A percentile compares a stretch with the other conserved stretches of the same genome.
phyloP scores from a whole-genome alignment of 2,888 invertebrate species.

The Synanthedon myopaeformis region DNA sequence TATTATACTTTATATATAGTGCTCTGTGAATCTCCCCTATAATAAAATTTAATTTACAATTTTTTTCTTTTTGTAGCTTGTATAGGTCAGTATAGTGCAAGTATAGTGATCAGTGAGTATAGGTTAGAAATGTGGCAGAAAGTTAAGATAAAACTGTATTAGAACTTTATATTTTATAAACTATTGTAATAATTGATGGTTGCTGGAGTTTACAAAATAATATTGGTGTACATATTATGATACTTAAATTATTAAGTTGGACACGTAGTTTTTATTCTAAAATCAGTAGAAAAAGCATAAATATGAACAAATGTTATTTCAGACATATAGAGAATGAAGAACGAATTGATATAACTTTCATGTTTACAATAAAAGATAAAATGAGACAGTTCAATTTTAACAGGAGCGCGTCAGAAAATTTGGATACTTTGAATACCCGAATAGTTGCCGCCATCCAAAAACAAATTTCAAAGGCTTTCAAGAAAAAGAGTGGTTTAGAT shows the following conservation, averaged over 20 bases:
- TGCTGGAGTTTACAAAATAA: neutral
- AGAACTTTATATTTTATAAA: neutral
- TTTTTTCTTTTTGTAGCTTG: no score
- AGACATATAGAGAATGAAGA: constrained; percentile 38
- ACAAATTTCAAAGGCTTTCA: constrained; percentile 58
- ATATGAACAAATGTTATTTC: constrained; percentile 50
- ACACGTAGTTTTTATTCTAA: constrained; percentile 26
- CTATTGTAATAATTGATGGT: no score
- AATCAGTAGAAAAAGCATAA: constrained; percentile 29
- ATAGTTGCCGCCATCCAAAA: constrained; percentile 77
- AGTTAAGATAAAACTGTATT: neutral
- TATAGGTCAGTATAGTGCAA: no score
- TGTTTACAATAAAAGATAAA: constrained; percentile 41
- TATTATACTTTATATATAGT: no score
- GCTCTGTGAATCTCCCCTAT: no score
- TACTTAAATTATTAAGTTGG: constrained; percentile 15
- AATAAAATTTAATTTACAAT: no score
- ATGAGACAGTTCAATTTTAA: constrained; percentile 78
- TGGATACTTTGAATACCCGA: constrained; percentile 70
- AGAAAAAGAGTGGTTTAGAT: constrained; percentile 28
- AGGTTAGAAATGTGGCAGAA: no score
- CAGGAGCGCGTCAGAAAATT: constrained; percentile 72
- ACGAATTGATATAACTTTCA: constrained; percentile 48
- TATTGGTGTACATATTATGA: constrained; percentile 16
- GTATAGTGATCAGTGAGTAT: no score